A percentile compares a stretch with the other conserved stretches of the same genome.
These are phyloP conservation scores for Drosophila oshimai DNA, from an alignment of 1,140 invertebrate species.

Conservation along the genomic window DNA sequence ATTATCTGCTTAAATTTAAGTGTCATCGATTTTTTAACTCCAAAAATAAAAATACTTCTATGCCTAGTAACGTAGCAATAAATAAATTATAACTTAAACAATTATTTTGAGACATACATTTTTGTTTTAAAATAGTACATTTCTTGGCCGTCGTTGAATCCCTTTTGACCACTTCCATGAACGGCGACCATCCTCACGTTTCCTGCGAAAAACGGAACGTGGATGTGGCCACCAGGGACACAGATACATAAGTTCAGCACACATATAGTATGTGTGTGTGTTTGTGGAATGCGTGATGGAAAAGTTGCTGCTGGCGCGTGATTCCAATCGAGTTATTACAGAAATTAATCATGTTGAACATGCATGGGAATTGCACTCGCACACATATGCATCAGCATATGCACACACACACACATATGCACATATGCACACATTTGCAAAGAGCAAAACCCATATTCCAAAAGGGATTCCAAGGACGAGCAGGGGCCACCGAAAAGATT, in stretches of 20 bases:
- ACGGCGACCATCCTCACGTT: constrained; percentile 51
- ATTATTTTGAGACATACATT: background rate
- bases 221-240: constrained; percentile 55
- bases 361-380: constrained; percentile 76
- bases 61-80: background rate
- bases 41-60: background rate
- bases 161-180: background rate
- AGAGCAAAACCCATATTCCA: constrained; percentile 11
- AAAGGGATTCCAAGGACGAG: constrained; percentile 19
- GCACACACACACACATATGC: constrained; percentile 15
- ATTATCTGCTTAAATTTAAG: too few relatives aligned
- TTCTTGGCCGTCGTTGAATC: background rate
- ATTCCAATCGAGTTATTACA: constrained; percentile 81
- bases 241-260: constrained; percentile 25
- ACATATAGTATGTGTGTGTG: constrained; percentile 13
- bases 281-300: constrained; percentile 72
- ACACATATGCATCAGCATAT: constrained; percentile 62
- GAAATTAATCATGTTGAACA: constrained; percentile 81
- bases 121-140: too few relatives aligned
- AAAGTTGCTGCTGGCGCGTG: constrained; percentile 79
- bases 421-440: constrained; percentile 14
- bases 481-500: constrained; percentile 53
- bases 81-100: too few relatives aligned
- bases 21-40: too few relatives aligned
- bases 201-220: constrained; percentile 64